These are phyloP conservation scores for Iguana delicatissima DNA, from an alignment of 2,797 vertebrate genomes.

Conservation along the genomic window DNA sequence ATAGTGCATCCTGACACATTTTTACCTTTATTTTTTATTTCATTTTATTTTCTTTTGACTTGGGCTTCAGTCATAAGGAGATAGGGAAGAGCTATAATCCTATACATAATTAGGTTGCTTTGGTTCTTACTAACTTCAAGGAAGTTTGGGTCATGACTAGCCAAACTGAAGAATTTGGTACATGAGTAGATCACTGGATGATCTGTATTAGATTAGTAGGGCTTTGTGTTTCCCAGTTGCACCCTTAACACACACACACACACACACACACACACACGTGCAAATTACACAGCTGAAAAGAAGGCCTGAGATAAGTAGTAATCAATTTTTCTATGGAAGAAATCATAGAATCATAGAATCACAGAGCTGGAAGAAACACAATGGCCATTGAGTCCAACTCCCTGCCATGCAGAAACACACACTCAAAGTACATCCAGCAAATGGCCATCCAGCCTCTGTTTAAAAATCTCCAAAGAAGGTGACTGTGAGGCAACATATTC, in stretches of 20 bases:
- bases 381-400: too few species aligned
- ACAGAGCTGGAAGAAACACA: too few species aligned
- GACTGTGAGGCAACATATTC: too few species aligned
- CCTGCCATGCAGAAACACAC: too few species aligned
- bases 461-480: too few species aligned
- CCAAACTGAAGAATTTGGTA: background rate
- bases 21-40: constrained; percentile 66
- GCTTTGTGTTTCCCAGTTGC: background rate
- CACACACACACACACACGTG: too few species aligned
- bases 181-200: background rate
- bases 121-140: background rate
- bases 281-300: background rate
- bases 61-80: constrained; percentile 72
- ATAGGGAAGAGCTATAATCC: background rate
- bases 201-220: background rate
- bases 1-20: constrained; percentile 73
- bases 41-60: constrained; percentile 47
- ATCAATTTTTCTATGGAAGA: background rate
- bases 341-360: too few species aligned
- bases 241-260: too few species aligned
- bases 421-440: too few species aligned
- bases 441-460: too few species aligned
- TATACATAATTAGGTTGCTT: background rate
- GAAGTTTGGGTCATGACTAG: background rate
- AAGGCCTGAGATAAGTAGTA: background rate